These are phyloP conservation scores for Sebastes baramenuke DNA, from an alignment of 2,797 vertebrate genomes.

Conservation along the genomic window DNA sequence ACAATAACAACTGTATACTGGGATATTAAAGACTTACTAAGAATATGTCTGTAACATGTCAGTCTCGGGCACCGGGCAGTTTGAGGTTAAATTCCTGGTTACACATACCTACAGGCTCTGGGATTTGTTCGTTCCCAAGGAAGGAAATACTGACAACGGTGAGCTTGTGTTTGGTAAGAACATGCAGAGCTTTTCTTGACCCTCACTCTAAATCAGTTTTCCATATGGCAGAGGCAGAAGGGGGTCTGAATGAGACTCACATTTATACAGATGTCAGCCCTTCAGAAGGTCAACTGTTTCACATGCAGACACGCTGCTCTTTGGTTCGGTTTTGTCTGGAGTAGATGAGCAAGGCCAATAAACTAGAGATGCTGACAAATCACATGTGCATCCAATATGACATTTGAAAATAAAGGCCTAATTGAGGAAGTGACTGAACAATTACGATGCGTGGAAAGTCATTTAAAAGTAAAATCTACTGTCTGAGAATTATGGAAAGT, in stretches of 20 bases:
- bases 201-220: constrained; percentile 71
- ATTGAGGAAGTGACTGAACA: neutral
- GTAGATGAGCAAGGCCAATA: neutral
- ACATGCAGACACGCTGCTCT: neutral
- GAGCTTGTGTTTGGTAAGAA: constrained; percentile 65
- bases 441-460: neutral
- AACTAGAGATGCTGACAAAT: constrained; percentile 5
- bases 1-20: neutral
- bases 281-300: constrained; percentile 26
- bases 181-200: constrained; percentile 60
- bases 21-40: neutral
- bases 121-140: constrained; percentile 50
- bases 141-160: constrained; percentile 58
- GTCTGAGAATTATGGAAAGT: neutral
- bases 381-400: neutral
- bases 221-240: constrained; percentile 74
- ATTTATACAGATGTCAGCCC: constrained; percentile 49
- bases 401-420: neutral
- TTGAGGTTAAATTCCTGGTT: constrained; percentile 33
- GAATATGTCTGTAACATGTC: neutral
- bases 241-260: constrained; percentile 52
- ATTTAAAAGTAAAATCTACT: neutral
- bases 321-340: neutral
- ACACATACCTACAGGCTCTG: constrained; percentile 25
- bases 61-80: neutral